These are phyloP conservation scores for Mizuhopecten yessoensis DNA, from an alignment of 1,140 invertebrate genomes.

Conservation along the genomic window DNA sequence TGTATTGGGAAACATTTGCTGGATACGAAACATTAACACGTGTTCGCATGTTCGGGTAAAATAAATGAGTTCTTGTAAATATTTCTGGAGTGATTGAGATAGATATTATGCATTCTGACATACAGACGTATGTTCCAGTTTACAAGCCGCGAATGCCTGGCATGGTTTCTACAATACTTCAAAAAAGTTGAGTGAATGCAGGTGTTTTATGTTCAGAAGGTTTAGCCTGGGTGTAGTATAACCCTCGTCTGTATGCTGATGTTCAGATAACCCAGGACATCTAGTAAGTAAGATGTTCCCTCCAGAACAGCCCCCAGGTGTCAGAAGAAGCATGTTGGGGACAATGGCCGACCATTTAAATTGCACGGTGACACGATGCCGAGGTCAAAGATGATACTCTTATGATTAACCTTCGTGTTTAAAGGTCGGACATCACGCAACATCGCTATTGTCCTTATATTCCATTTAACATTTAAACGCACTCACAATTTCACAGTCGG, in stretches of 20 bases:
- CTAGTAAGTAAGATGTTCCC: not conserved
- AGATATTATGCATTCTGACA: not conserved
- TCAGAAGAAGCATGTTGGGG: slow-evolving; percentile 11
- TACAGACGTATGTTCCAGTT: not conserved
- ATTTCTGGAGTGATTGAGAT: not conserved
- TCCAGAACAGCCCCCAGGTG: not conserved
- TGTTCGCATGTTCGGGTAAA: not conserved
- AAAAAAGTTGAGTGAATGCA: not conserved
- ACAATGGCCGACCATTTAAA: slow-evolving; percentile 20
- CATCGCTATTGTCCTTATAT: not conserved
- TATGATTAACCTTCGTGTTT: not conserved
- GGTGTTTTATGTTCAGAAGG: not conserved
- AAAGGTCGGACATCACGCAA: not conserved
- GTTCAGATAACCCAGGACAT: not conserved
- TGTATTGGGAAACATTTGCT: too few species aligned
- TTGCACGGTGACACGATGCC: not conserved
- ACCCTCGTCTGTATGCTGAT: too few species aligned
- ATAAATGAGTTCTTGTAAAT: not conserved
- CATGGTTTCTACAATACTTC: not conserved
- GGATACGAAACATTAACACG: not conserved
- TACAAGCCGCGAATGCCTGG: not conserved
- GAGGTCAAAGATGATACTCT: not conserved
- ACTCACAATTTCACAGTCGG: slow-evolving; percentile 24
- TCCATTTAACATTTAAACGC: not conserved
- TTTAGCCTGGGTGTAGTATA: not conserved